A percentile compares a stretch with the other conserved stretches of the same genome.
These are phyloP conservation scores for Montipora capitata DNA, from an alignment of 92 coral and sea anemone species.

Conservation along the genomic window DNA sequence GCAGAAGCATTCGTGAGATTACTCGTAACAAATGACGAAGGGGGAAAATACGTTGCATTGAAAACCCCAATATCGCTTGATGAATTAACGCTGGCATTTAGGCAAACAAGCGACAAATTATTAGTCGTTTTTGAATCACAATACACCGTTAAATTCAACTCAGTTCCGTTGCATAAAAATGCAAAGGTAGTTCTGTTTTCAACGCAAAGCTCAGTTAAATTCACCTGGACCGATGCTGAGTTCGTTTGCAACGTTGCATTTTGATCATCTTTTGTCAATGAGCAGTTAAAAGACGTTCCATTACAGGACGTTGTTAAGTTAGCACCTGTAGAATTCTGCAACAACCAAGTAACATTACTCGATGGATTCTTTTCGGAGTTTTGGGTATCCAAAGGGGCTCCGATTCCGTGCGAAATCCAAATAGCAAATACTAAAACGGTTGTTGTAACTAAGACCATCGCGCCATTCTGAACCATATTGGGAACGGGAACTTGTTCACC, in stretches of 20 bases:
- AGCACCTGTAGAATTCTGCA: constrained; percentile 60
- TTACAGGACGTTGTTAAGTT: constrained; percentile 75
- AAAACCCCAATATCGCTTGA: constrained; percentile 31
- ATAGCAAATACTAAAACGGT: background rate
- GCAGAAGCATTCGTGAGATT: constrained; percentile 16
- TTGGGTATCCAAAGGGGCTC: constrained; percentile 18
- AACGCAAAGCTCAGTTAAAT: constrained; percentile 78
- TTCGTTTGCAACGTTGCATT: constrained; percentile 47
- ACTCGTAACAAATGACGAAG: constrained; percentile 49
- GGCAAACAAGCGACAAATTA: constrained; percentile 63
- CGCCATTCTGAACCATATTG: constrained; percentile 36
- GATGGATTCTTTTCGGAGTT: constrained; percentile 28
- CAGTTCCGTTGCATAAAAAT: constrained; percentile 70
- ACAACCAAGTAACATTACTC: constrained; percentile 13
- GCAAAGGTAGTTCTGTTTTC: constrained; percentile 50
- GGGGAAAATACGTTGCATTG: constrained; percentile 51
- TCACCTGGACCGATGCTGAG: constrained; percentile 46
- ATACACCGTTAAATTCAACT: constrained; percentile 78
- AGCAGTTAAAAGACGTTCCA: constrained; percentile 66
- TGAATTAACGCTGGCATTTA: constrained; percentile 67
- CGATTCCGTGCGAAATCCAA: constrained; percentile 14
- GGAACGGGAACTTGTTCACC: background rate
- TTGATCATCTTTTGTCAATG: constrained; percentile 34
- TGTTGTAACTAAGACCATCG: constrained; percentile 21
- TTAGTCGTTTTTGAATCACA: constrained; percentile 62